These are phyloP conservation scores for Himantopus leucocephalus DNA, from an alignment of 2,113 vertebrate species.

Conservation along the genomic window DNA sequence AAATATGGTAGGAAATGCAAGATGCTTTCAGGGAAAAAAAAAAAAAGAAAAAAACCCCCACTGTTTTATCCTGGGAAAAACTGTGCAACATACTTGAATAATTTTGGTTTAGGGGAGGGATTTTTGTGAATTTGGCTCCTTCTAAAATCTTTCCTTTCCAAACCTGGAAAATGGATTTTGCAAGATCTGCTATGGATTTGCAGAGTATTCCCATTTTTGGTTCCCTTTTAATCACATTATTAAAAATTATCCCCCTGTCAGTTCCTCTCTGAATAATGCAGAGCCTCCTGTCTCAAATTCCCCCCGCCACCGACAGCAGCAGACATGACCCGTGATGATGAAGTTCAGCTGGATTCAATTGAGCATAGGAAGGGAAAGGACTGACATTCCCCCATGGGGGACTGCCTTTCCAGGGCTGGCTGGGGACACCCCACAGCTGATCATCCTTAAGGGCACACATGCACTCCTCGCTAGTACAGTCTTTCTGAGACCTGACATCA, in stretches of 20 bases:
- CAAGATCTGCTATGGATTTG: background rate
- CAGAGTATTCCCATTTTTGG: background rate
- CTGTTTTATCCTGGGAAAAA: background rate
- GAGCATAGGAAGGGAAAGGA: background rate
- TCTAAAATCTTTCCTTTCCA: background rate
- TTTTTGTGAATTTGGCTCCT: background rate
- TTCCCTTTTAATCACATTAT: background rate
- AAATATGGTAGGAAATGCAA: background rate
- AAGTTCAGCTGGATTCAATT: background rate
- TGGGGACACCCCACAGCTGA: background rate
- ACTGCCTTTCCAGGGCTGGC: background rate
- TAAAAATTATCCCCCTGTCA: background rate
- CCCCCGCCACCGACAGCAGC: background rate
- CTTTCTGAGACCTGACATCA: background rate
- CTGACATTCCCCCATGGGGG: background rate
- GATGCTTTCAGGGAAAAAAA: background rate
- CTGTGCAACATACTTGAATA: background rate
- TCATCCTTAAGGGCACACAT: background rate
- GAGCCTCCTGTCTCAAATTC: background rate
- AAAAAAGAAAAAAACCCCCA: too few species aligned
- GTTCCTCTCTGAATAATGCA: background rate
- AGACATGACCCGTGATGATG: background rate
- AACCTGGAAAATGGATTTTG: background rate
- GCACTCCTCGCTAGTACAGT: background rate
- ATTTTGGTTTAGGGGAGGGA: background rate